Evolutionary conservation across 1,140 invertebrate species (phyloP), one percentile per base, ranked within the genome.

Genomic region (Listronotus oregonensis): DNA sequence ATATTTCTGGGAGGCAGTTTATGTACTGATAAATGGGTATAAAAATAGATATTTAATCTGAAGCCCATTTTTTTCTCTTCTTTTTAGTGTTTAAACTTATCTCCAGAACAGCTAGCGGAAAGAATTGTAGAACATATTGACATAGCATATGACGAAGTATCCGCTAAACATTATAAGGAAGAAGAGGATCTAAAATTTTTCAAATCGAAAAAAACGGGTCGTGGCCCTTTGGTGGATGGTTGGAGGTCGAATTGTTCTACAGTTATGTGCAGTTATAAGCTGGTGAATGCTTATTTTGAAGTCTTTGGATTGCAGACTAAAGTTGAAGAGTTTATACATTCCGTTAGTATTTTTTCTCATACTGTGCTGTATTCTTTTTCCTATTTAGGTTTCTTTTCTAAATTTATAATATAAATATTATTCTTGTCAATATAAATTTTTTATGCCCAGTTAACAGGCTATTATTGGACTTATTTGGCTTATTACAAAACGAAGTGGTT

Each of bases 211-310:
- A 92, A 92, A 80, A 95, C 93, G 43, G 86, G 86, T 42, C 84
- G 93, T 56, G 94, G 93, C 6, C 93, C 92, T 1, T 79, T 95
- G 8, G 79, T 88, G 32, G 89, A 93, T 77, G 90, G 90, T 1
- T 96, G 94, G 94, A 83, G 85, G 68, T 87, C 90, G 10, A 84
- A 77, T 3, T 84, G 85, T 12, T 80, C 87, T 49, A 93, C 94
- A 3, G 90, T 96, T 49, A 96, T 97, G 94, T 96, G 94, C 80
- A 95, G 93, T 32, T 96, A 96, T 74, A 96, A 96, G 81, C 79
- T 92, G 40, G 94, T 96, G 0, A 84, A 90, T 77, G 91, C 90
- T 7, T 91, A 88, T 52, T 96, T 96, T 80, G 93, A 96, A 81
- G 90, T 97, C 1, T 96, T 94, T 92, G 94, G 94, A 0, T 80